Conservation (phyloP, 1,140 invertebrate species). For the Ceratina australensis region DNA sequence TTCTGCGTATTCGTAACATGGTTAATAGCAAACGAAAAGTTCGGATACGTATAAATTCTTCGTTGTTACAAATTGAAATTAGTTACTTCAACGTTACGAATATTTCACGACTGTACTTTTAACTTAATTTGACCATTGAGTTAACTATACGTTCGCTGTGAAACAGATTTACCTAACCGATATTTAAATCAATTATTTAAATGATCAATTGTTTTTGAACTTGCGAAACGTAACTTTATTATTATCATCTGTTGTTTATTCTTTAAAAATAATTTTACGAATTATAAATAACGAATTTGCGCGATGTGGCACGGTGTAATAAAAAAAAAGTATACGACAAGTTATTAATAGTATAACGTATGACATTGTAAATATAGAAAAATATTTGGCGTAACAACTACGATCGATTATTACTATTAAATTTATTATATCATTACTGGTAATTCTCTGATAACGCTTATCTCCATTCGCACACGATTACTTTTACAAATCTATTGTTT, state of each 20-base stretch:
- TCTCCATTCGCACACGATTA: slow-evolving; percentile 4
- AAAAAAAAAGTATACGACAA: slow-evolving; percentile 75
- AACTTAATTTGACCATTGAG: neutral
- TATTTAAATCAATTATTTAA: neutral
- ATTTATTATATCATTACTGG: slow-evolving; percentile 15
- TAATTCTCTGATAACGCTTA: slow-evolving; percentile 12
- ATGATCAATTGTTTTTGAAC: neutral
- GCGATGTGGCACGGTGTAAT: slow-evolving; percentile 58
- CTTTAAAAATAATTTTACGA: slow-evolving; percentile 18
- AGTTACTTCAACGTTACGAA: neutral
- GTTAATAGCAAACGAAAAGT: neutral
- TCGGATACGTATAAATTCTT: neutral
- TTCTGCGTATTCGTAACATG: slow-evolving; percentile 4
- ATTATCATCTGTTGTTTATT: neutral
- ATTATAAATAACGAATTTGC: slow-evolving; percentile 35
- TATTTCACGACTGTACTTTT: neutral
- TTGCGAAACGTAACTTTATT: neutral
- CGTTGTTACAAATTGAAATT: neutral
- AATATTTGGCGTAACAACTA: slow-evolving; percentile 66
- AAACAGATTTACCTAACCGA: neutral
- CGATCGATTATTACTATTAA: slow-evolving; percentile 52
- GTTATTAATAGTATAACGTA: slow-evolving; percentile 71
- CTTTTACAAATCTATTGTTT: neutral
- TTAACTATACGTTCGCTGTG: neutral
- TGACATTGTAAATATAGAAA: slow-evolving; percentile 75